Base-by-base conservation (phyloP, 1,140 invertebrate genomes). In the Melipona quadrifasciata region DNA sequence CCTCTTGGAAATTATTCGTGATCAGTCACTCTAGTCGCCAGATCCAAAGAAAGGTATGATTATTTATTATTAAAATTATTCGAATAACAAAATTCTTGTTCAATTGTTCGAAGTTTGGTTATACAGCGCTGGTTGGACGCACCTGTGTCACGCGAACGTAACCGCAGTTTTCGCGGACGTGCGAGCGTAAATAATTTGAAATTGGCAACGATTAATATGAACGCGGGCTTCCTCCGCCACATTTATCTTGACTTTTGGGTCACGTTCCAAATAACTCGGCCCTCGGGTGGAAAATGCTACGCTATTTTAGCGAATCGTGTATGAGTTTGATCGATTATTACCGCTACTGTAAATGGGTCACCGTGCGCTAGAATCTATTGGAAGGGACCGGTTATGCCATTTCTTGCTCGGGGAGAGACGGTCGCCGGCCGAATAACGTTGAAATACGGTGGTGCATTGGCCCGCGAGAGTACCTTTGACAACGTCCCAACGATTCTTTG, bases 301-400 rank as follows among this genome's bases (percentile, higher is more conserved):
- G 67, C 55, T 57, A 84, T 84, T 79, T 84, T 55, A 61, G 57
- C 24, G n/a, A 64, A 84, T 71, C 27, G 67, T 61, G 39, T 84
- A 79, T 72, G 55, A 34, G 82, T 84, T 78, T 79, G 82, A 84
- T 84, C 82, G 75, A 84, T 84, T 71, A 84, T 84, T 71, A 84
- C 65, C n/a, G 19, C 2, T 27, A 47, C 14, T 4, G 67, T 34
- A 84, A 84, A 57, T 84, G 57, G 82, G 82, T 79, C 82, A 79
- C 21, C 3, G 31, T 53, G 39, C 47, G 8, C 10, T 17, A 65
- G 65, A 70, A 78, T 55, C 81, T 67, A 83, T 78, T 78, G n/a
- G 55, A 78, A 83, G 81, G 19, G 78, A 70, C 75, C 55, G 55
- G 81, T 61, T 79, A 79, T 64, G 75, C 53, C 24, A n/a, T 84